Conservation (phyloP, 2,113 vertebrate species). For the Percopsis transmontana region DNA sequence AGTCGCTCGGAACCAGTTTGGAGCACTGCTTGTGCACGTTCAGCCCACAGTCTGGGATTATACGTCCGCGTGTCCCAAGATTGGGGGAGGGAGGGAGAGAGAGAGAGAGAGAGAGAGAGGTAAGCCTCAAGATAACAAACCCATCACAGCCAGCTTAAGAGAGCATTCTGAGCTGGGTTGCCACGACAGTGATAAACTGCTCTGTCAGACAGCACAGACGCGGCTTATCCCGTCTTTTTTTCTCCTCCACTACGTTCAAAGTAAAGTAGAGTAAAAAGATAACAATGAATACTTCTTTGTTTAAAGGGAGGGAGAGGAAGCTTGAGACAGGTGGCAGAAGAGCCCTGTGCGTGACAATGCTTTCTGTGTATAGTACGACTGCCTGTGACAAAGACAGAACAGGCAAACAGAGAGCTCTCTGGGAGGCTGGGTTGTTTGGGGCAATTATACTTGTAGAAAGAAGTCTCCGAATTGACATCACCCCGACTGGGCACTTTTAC, state of each 20-base stretch:
- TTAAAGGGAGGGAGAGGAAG: too few relatives aligned
- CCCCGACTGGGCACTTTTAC: slow-evolving; percentile 25
- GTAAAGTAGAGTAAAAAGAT: slow-evolving; percentile 29
- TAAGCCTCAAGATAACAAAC: slow-evolving; percentile 45
- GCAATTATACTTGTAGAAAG: background rate
- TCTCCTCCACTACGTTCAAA: slow-evolving; percentile 14
- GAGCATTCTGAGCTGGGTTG: slow-evolving; percentile 44
- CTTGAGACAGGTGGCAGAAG: slow-evolving; percentile 20
- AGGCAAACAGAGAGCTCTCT: slow-evolving; percentile 3
- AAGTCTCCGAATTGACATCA: slow-evolving; percentile 16
- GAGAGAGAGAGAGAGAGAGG: slow-evolving; percentile 22
- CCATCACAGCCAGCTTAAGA: slow-evolving; percentile 38
- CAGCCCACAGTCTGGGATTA: slow-evolving; percentile 88
- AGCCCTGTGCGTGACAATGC: background rate
- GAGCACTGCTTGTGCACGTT: slow-evolving; percentile 99
- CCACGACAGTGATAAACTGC: slow-evolving; percentile 50
- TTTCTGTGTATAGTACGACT: background rate
- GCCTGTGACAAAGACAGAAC: slow-evolving; percentile 5
- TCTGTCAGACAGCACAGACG: slow-evolving; percentile 42
- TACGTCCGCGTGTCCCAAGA: background rate
- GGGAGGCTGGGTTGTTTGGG: slow-evolving; percentile 27
- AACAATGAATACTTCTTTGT: slow-evolving; percentile 27
- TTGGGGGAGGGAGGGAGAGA: background rate
- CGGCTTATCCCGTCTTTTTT: slow-evolving; percentile 34
- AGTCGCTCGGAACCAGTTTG: slow-evolving; percentile 95